A percentile compares a stretch with the other conserved stretches of the same genome.
These are phyloP conservation scores for Thera britannica DNA, from an alignment of 2,888 invertebrate genomes.

Conservation along the genomic window DNA sequence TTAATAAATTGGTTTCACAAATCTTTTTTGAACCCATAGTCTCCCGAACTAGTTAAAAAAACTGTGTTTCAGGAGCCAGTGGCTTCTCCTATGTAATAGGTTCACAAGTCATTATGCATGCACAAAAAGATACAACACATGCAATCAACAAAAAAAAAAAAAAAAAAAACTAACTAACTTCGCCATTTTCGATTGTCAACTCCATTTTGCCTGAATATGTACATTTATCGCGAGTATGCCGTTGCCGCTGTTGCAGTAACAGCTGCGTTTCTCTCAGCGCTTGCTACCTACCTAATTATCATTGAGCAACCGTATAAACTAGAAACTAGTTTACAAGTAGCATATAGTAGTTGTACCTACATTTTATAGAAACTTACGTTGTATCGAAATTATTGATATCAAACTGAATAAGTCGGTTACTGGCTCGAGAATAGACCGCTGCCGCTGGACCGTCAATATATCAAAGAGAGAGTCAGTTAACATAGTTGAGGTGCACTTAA, in stretches of 20 bases:
- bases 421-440: conserved; percentile 1
- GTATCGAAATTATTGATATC: neutral
- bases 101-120: too few relatives aligned
- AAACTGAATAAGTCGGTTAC: conserved; percentile 2
- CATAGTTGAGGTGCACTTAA: conserved; percentile 23
- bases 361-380: neutral
- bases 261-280: neutral
- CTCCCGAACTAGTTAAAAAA: too few relatives aligned
- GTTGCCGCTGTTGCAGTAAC: neutral
- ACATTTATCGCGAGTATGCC: conserved; percentile 1
- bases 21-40: too few relatives aligned
- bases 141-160: too few relatives aligned
- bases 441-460: neutral
- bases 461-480: conserved; percentile 6
- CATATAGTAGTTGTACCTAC: neutral
- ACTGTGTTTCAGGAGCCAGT: too few relatives aligned
- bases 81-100: too few relatives aligned
- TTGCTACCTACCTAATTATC: neutral
- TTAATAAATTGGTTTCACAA: too few relatives aligned
- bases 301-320: neutral
- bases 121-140: too few relatives aligned
- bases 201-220: conserved; percentile 5
- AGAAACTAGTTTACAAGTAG: neutral
- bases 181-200: conserved; percentile 8
- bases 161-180: too few relatives aligned